phyloP scores from a whole-genome alignment of 1,140 invertebrate species.

The Dreissena rostriformis region DNA sequence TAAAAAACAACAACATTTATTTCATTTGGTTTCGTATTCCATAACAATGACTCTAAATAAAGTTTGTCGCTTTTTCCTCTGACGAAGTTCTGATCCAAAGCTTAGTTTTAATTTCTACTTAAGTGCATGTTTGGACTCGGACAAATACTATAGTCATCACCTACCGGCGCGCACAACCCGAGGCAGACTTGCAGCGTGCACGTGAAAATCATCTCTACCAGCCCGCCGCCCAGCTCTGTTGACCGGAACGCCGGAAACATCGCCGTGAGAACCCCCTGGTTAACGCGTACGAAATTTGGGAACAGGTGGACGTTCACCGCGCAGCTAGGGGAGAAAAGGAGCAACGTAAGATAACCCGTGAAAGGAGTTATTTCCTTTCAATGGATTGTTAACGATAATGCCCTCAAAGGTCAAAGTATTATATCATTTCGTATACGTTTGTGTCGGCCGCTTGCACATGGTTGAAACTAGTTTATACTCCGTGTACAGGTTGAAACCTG shows the following conservation, averaged over 20 bases:
- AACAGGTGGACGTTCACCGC: constrained; percentile 18
- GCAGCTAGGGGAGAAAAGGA: constrained; percentile 10
- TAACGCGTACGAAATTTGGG: constrained; percentile 22
- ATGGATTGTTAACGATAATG: no score
- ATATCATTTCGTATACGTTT: no score
- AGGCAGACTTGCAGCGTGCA: constrained; percentile 38
- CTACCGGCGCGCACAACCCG: constrained; percentile 25
- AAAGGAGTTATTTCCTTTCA: no score
- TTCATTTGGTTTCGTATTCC: not conserved
- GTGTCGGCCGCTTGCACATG: no score
- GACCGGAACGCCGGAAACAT: constrained; percentile 44
- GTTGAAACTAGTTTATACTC: no score
- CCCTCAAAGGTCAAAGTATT: not conserved
- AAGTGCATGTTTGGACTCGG: not conserved
- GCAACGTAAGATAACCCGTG: no score
- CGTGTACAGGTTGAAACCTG: no score
- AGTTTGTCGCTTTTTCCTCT: not conserved
- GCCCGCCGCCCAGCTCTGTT: constrained; percentile 36
- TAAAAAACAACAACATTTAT: not conserved
- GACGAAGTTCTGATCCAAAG: not conserved
- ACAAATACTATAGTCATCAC: not conserved
- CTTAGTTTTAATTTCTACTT: not conserved
- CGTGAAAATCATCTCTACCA: constrained; percentile 33
- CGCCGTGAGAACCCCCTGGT: constrained; percentile 38
- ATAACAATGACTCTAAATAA: not conserved